Base-by-base conservation (phyloP, 2,888 invertebrate genomes). In the Drosophila greeni region DNA sequence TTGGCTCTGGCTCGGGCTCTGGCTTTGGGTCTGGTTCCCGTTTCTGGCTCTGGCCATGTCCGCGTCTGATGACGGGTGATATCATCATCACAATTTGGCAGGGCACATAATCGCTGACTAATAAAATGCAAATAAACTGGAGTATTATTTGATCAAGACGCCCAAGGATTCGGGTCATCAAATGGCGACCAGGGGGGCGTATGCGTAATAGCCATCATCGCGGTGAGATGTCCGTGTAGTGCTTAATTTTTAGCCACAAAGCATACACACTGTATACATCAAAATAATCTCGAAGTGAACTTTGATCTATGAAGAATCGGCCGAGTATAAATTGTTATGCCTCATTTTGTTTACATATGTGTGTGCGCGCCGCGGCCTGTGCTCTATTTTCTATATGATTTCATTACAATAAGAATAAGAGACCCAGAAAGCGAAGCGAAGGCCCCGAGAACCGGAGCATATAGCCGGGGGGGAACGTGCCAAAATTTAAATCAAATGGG, bases 1-100 rank as follows among this genome's bases (percentile, higher is more conserved):
- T 65, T 64, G 65, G 45, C 34, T 26, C 53, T 26, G 11, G 43
- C 45, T 60, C 34, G 52, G 65, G 45, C 34, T 26, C 53, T 26
- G 11, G 43, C 45, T 60, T 29, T n/a, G 29, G 45, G 8, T 29
- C 56, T 57, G 37, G 31, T 31, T 57, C 37, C 36, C 23, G 39
- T 39, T 37, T 54, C 47, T 24, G 34, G 36, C 29, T 61, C 65
- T 62, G 61, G 64, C 20, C 65, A 61, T 64, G 64, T 61, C 61
- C 48, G 24, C 40, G n/a, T 40, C 33, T 57, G 59, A 59, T 42
- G 66, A 31, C 40, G 60, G 77, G 69, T 80, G 80, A 80, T 84
- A 83, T 82, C 83, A 83, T 82, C 83, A 84, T 80, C 80, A 59
- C 75, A 61, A 82, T 83, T 80, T 74, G 83, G 81, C 85, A 84